Conservation (phyloP, 2,888 invertebrate genomes). For the Sphaerophoria rueppellii region DNA sequence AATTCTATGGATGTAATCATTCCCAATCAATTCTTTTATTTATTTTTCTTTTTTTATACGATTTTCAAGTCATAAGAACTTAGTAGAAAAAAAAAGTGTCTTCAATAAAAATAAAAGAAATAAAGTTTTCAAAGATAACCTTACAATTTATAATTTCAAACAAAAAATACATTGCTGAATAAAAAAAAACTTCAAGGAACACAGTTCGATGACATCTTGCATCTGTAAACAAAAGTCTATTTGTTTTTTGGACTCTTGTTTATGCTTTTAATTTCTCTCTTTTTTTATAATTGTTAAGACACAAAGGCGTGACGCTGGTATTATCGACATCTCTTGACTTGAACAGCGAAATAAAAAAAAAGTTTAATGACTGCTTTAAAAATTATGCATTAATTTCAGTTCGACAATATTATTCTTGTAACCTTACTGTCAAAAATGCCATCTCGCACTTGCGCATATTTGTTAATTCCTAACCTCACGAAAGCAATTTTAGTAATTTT, state of each 20-base stretch:
- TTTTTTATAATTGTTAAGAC: neutral
- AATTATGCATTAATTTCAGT: conserved; percentile 4
- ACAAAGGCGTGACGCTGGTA: conserved; percentile 12
- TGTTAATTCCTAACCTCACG: conserved; percentile 37
- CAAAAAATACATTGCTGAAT: neutral
- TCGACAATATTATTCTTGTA: conserved; percentile 32
- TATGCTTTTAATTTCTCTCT: neutral
- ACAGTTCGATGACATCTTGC: conserved; percentile 30
- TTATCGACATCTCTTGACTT: conserved; percentile 13
- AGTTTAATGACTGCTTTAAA: neutral
- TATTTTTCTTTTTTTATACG: too few species aligned
- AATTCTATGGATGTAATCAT: too few species aligned
- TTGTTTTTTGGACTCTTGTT: neutral
- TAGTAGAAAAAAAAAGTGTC: too few species aligned
- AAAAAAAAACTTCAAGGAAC: conserved; percentile 13
- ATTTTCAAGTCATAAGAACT: too few species aligned
- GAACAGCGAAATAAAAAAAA: conserved; percentile 14
- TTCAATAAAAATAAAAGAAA: too few species aligned
- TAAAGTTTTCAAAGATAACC: too few species aligned
- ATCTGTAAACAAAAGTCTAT: conserved; percentile 22
- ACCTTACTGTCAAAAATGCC: conserved; percentile 26
- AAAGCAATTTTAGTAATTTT: conserved; percentile 23
- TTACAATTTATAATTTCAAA: neutral
- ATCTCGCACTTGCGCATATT: conserved; percentile 29
- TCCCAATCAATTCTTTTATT: too few species aligned